Conservation (phyloP, 2,113 vertebrate species). For the Oreochromis tanganicae region DNA sequence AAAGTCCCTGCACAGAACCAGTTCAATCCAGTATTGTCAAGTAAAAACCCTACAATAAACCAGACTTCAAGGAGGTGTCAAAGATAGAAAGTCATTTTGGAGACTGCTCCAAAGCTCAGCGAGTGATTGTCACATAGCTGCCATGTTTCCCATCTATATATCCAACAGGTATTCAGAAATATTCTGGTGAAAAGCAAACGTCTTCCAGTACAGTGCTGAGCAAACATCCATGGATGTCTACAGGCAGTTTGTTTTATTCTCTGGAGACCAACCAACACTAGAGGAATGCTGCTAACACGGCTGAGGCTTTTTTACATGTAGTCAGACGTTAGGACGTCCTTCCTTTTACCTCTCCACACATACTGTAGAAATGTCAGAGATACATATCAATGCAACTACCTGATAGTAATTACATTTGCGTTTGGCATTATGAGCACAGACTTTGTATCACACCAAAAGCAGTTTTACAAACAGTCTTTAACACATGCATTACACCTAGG, state of each 20-base stretch:
- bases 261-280: neutral
- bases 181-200: neutral
- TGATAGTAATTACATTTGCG: neutral
- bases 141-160: neutral
- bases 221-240: neutral
- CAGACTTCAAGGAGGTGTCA: neutral
- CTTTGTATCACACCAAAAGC: neutral
- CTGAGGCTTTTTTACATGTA: neutral
- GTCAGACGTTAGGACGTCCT: neutral
- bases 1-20: neutral
- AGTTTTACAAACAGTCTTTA: neutral
- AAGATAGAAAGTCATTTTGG: neutral
- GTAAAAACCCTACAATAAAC: neutral
- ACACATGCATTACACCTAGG: slow-evolving; percentile 3
- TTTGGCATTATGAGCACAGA: neutral
- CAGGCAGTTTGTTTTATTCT: neutral
- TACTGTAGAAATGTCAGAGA: neutral
- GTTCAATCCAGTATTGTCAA: neutral
- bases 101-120: neutral
- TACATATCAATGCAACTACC: neutral
- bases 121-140: neutral
- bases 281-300: too few species aligned
- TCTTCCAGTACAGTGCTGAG: neutral
- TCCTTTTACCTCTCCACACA: neutral
- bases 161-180: neutral